Base-by-base conservation (phyloP, 2,113 vertebrate genomes). In the Cryptomyrus ogoouensis region DNA sequence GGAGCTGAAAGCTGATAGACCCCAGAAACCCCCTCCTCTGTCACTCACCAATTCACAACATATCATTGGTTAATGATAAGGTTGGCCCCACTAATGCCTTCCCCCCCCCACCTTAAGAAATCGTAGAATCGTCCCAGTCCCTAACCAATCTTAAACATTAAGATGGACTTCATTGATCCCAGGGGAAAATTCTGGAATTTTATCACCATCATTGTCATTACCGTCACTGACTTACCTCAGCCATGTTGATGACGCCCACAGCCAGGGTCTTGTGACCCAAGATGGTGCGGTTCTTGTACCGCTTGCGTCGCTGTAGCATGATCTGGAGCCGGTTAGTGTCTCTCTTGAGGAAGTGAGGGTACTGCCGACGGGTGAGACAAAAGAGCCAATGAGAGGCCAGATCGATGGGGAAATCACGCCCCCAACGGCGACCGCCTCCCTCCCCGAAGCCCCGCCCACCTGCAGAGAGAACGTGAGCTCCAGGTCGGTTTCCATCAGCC, bases 381-480 rank as follows among this genome's bases (percentile, higher is more conserved):
- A 47, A 10, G 8, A n/a, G 24, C 21, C 35, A 88, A 17, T 53
- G 31, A 56, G 35, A 5, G 50, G 35, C 21, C 24, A 74, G 27
- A 19, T 47, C 31, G 3, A 10, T 31, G 27, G 62, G n/a, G 27
- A 13, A 12, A 27, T 27, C 62, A 27, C n/a, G 50, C 31, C 15
- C 46, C 27, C 13, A 53, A 35, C 0, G 15, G 27, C 2, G 7
- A 56, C n/a, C 0, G 9, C 27, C 27, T 17, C 49, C 12, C 27
- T 19, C 17, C 44, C 87, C 0, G 21, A 42, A 44, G 39, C 6
- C 19, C 27, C 91, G 3, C 50, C 92, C 93, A 94, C 96, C 96
- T 97, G 96, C 90, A 97, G 93, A 89, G 96, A 97, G 93, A 97
- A 97, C 77, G 95, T 96, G 87, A 97, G 95, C 93, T 96, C 96